Evolutionary conservation across 2,797 vertebrate species (phyloP), one percentile per base, ranked within the genome.

Genomic region (Sternotherus odoratus): DNA sequence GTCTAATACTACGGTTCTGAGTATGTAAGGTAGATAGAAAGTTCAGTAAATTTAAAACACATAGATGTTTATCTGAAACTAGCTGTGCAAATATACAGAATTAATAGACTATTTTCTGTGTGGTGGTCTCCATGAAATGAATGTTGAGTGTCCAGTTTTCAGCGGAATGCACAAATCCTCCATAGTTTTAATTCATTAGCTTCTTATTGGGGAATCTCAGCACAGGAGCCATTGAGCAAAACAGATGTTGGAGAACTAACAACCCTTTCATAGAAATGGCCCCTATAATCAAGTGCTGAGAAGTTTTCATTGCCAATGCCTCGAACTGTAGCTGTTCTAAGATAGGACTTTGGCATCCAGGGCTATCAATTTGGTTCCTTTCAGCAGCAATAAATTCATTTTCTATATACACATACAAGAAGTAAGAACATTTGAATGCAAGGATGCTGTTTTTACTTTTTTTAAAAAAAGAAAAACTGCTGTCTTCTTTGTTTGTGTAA

Each of bases 401-500:
- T 72, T 54, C 1, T 87, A 28, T 49, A 9, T 49, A 48, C 78
- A 10, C 2, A 0, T 77, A 15, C 28, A 23, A 1, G 2, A 85
- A 66, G 5, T 12, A 0, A 82, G 79, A 90, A 90, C 33, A 91
- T 33, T 11, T 4, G 26, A 82, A 4, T 17, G 4, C 2, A 85
- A 6, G 75, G 21, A 81, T 4, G 15, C 26, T 77, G 8, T 1
- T 36, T 91, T 87, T 77, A 23, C 3, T 84, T 93, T 72, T 91
- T 97, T 96, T 96, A 95, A 91, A 78, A 95, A 91, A 78, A 95
- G 93, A 83, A 84, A 93, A 97, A 95, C 87, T 12, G 4, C 94
- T 93, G 91, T 95, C 89, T 46, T 96, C 19, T 19, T 97, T 97
- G 93, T 97, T 97, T 97, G 93, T 97, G 63, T 91, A 97, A 92